Evolutionary conservation across 2,888 invertebrate genomes (phyloP).

Genomic region (Andrena fulva): DNA sequence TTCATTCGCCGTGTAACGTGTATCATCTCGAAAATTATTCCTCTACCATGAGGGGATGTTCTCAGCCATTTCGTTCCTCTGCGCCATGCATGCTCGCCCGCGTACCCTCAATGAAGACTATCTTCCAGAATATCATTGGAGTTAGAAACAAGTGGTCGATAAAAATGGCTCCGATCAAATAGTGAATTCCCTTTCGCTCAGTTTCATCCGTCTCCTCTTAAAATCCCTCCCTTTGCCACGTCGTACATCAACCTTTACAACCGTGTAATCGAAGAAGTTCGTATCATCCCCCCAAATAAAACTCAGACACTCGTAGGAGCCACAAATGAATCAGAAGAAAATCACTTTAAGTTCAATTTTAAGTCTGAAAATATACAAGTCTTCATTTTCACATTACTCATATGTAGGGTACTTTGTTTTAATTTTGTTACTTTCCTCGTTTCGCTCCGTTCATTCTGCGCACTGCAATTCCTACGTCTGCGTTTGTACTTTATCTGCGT

Average conservation of each 20-base stretch:
- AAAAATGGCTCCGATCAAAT: slow-evolving; percentile 22
- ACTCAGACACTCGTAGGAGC: not conserved
- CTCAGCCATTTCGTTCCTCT: not conserved
- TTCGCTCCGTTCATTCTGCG: not conserved
- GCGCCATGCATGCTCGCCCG: not conserved
- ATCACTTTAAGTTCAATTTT: not conserved
- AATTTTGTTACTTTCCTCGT: not conserved
- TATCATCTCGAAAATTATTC: slow-evolving; percentile 8
- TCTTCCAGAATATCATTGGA: not conserved
- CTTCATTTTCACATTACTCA: not conserved
- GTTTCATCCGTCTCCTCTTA: not conserved
- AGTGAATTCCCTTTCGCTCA: slow-evolving; percentile 12
- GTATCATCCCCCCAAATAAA: not conserved
- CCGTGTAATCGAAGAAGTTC: not conserved
- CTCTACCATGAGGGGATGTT: not conserved
- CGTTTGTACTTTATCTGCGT: not conserved
- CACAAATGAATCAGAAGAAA: not conserved
- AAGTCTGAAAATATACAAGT: too few relatives aligned
- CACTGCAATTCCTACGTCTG: not conserved
- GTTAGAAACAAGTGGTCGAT: slow-evolving; percentile 35
- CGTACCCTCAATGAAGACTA: not conserved
- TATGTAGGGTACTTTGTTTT: not conserved
- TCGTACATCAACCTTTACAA: not conserved
- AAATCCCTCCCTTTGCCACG: not conserved
- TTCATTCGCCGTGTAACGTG: not conserved